Evolutionary conservation across 64 coral and sea anemone genomes (phyloP), one percentile per base, ranked within the genome.

Genomic region (Orbicella faveolata): DNA sequence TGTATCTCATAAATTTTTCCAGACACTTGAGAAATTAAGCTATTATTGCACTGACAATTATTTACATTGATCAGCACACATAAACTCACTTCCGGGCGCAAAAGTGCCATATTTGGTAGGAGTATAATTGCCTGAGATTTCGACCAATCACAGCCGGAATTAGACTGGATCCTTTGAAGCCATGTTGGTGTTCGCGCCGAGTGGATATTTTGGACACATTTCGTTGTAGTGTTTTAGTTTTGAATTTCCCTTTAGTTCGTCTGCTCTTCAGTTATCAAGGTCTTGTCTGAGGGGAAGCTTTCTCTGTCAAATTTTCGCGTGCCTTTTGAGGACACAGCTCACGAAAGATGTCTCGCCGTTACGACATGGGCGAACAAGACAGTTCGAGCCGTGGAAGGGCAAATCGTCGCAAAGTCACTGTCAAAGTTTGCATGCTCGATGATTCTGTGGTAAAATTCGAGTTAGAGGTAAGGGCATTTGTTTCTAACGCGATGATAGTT

Each of bases 371-470:
- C 64, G 90, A 96, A 88, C 90, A 88, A 90, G 95, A 92, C 83
- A 90, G 88, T 85, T 36, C 59, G 62, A 36, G 25, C 10, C 82
- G 76, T 63, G 84, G 84, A 74, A 88, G 83, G 64, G 52, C 81
- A 87, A 76, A 84, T 90, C 91, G 95, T 52, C 91, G 84, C 21
- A 90, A 93, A 93, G 84, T 91, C 70, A 88, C 91, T 63, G 87
- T 96, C 21, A 96, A 96, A 96, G 95, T 96, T 61, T 90, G 95
- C 73, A 96, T 96, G 91, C 75, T 96, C 11, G 95, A 96, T 67
- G 95, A 96, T 84, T 93, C 95, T 77, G 88, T 96, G 83, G 95
- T 96, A 35, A 96, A 96, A 93, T 96, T 96, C 63, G 95, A 96
- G 65, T 73, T 96, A 77, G 91, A 96, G 95, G 95, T 96, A 90